A percentile compares a stretch with the other conserved stretches of the same genome.
Conservation (phyloP, 2,113 vertebrate genomes). For the Pontoporia blainvillei region DNA sequence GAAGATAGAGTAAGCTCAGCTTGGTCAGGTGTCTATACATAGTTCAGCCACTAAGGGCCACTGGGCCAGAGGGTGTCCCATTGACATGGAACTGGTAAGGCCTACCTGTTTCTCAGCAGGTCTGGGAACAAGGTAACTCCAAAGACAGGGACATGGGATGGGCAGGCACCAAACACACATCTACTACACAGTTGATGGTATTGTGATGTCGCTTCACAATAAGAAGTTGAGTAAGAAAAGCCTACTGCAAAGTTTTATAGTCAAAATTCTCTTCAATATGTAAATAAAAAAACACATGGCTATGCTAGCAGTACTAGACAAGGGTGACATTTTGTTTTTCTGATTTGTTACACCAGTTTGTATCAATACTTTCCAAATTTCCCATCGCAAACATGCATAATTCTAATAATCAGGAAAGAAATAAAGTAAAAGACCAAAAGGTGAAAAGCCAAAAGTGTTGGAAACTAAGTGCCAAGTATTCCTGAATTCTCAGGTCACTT, state of each 20-base stretch:
- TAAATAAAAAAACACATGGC: background rate
- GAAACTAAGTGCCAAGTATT: background rate
- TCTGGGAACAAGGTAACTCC: background rate
- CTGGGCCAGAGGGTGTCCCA: background rate
- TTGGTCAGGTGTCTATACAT: background rate
- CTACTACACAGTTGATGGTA: background rate
- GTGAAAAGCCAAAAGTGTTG: background rate
- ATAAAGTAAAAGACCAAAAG: background rate
- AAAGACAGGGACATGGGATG: background rate
- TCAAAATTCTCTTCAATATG: background rate
- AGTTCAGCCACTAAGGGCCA: background rate
- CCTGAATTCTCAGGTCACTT: background rate
- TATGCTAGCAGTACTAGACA: background rate
- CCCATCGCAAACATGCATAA: background rate
- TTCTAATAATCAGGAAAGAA: background rate
- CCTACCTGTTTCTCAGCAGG: background rate
- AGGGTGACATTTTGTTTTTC: background rate
- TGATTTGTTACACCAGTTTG: background rate
- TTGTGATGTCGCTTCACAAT: background rate
- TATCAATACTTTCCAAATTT: background rate
- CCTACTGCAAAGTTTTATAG: background rate
- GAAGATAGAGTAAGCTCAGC: background rate
- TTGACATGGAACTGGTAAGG: background rate
- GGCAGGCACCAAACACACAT: background rate
- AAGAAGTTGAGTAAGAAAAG: background rate